Base-by-base conservation (phyloP, 2,797 vertebrate species). In the Selene dorsalis region DNA sequence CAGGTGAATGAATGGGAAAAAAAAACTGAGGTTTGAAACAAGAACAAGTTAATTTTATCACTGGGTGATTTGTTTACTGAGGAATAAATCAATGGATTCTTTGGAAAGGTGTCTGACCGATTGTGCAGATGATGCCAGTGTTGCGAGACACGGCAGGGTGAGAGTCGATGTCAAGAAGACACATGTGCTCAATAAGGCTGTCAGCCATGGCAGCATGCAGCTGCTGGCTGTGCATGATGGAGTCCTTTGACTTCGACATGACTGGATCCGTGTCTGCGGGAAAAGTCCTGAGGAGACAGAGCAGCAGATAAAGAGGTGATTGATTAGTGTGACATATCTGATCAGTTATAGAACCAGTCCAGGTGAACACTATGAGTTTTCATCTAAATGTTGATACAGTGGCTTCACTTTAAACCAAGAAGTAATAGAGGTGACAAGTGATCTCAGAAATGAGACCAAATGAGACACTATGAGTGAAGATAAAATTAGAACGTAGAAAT, bases 71-170 rank as follows among this genome's bases (percentile, higher is more conserved):
- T 55, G 17, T 45, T 16, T 64, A 39, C 55, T 28, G 38, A 16
- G 30, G 50, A 32, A 63, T 41, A 52, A 55, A 72, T 53, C 6
- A 16, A 39, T 30, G 62, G 6, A 9, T 20, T 41, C 16, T 39
- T 53, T 69, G 24, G 67, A 3, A 18, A 72, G 11, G 9, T n/a
- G 26, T 76, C 97, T 74, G 89, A 99, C 98, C 98, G 0, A 99
- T 98, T 74, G 98, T 99, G 89, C 98, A 99, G 92, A 99, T 95
- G 90, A 99, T 99, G 94, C 98, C 97, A 0, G 98, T 99, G 95
- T 99, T 99, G 32, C 98, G 96, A 17, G 97, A 96, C 0, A 95
- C 95, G 65, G 96, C 95, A 0, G 98, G 97, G 16, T 96, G 92
- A 0, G 98, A 99, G 92, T 99, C 98, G 0, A 99, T 99, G 94